Base-by-base conservation (phyloP, 2,888 invertebrate genomes). In the Colletes collaris region DNA sequence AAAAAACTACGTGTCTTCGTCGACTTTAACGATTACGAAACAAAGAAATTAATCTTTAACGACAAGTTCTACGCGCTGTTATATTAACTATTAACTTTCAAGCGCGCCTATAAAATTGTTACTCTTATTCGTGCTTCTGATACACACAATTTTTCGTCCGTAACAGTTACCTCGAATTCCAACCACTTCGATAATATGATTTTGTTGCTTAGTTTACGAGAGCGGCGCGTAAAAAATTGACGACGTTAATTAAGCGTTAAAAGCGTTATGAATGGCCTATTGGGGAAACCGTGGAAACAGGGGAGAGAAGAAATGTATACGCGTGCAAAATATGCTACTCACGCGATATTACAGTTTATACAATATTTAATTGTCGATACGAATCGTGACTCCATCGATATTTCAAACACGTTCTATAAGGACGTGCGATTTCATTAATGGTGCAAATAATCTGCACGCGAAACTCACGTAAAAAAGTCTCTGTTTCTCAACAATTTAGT, bases 261-360 rank as follows among this genome's bases (percentile, higher is more conserved):
- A 60, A 73, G 40, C 49, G 59, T 60, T 76, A 60, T 52, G 60
- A 73, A 64, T 53, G 73, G 53, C n/a, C 13, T 8, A 7, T 13
- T 7, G 16, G 8, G 55, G 49, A 44, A 55, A 60, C 16, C 19
- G 11, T n/a, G 10, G 49, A 53, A 66, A 49, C 2, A n/a, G 40
- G 55, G 2, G 10, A 8, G 11, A 4, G 27, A 10, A 49, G 13
- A 46, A 37, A 16, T n/a, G n/a, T 49, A 40, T 40, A 16, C 56
- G 11, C 19, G 60, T 50, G 46, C n/a, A 55, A 53, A 63, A 74
- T 68, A 56, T 75, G 44, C 63, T 49, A 27, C 66, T 58, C 79
- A 66, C 76, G 79, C 71, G 79, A 79, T 62, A 40, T 27, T 46
- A 50, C 10, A 50, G 50, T n/a, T 71, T 62, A 16, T 40, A 60